phyloP scores from a whole-genome alignment of 1,140 invertebrate genomes.

The Bathynomus jamesi region DNA sequence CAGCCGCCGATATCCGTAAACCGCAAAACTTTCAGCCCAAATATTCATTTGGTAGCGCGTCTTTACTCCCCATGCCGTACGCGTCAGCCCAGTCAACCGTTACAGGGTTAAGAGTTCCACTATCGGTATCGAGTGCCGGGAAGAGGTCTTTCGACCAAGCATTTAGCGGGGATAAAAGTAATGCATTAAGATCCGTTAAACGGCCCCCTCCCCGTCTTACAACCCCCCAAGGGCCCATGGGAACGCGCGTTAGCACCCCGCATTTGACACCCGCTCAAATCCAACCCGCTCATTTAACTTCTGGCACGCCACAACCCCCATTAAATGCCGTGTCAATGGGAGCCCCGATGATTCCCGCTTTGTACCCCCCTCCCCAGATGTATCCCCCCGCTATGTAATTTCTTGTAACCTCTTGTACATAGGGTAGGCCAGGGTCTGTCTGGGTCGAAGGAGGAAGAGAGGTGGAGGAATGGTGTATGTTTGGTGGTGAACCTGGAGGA shows the following conservation, averaged over 20 bases:
- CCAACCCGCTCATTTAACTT: background rate
- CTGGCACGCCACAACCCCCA: background rate
- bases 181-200: slow-evolving; percentile 39
- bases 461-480: background rate
- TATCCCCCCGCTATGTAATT: slow-evolving; percentile 9
- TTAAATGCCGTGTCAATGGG: slow-evolving; percentile 12
- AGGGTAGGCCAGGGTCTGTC: background rate
- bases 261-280: background rate
- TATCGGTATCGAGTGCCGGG: slow-evolving; percentile 41
- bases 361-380: slow-evolving; percentile 30
- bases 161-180: slow-evolving; percentile 41
- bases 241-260: background rate
- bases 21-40: slow-evolving; percentile 20
- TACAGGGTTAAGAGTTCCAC: slow-evolving; percentile 22
- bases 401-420: background rate
- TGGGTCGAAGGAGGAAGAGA: no score
- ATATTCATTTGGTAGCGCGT: slow-evolving; percentile 8
- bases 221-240: background rate
- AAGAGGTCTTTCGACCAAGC: slow-evolving; percentile 46
- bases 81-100: slow-evolving; percentile 36
- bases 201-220: slow-evolving; percentile 17
- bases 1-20: slow-evolving; percentile 36
- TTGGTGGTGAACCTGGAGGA: background rate
- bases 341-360: slow-evolving; percentile 16
- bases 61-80: slow-evolving; percentile 27